Percentiles rank a stretch among this genome's conserved stretches.
Conservation (phyloP, 2,113 vertebrate genomes). For the Syngnathus floridae region DNA sequence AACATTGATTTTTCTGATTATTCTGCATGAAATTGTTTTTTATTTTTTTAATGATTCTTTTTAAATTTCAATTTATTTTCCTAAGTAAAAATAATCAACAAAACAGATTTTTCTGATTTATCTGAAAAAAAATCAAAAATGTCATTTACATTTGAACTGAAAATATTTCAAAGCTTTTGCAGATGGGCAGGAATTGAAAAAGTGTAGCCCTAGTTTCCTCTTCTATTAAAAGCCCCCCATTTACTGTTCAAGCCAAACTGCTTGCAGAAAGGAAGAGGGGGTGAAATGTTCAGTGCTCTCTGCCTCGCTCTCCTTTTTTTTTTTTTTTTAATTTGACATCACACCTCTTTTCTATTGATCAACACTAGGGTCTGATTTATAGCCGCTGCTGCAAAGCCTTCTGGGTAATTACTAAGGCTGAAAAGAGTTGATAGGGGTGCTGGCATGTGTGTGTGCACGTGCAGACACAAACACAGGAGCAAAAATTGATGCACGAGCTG, state of each 20-base stretch:
- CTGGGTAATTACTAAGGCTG: conserved; percentile 65
- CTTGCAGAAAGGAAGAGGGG: conserved; percentile 39
- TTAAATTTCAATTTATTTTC: no score
- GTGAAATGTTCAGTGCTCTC: conserved; percentile 7
- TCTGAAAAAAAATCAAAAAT: no score
- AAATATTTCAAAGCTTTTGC: no score
- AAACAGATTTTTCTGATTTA: no score
- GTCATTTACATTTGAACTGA: no score
- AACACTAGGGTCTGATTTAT: conserved; percentile 65
- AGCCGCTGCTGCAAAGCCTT: conserved; percentile 62
- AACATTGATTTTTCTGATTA: no score
- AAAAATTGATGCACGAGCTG: conserved; percentile 29
- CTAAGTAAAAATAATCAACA: no score
- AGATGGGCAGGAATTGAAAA: not conserved
- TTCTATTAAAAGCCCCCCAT: not conserved
- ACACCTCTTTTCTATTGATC: conserved; percentile 68
- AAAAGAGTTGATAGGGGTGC: conserved; percentile 55
- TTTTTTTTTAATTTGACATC: conserved; percentile 36
- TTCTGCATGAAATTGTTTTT: no score
- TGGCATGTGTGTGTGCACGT: not conserved
- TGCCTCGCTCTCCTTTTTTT: conserved; percentile 35
- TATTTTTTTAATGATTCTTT: no score
- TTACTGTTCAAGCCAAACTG: conserved; percentile 25
- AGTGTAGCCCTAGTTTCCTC: not conserved
- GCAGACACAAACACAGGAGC: conserved; percentile 7